A percentile compares a stretch with the other conserved stretches of the same genome.
Conservation (phyloP, 2,113 vertebrate species). For the Gallinago undulata region DNA sequence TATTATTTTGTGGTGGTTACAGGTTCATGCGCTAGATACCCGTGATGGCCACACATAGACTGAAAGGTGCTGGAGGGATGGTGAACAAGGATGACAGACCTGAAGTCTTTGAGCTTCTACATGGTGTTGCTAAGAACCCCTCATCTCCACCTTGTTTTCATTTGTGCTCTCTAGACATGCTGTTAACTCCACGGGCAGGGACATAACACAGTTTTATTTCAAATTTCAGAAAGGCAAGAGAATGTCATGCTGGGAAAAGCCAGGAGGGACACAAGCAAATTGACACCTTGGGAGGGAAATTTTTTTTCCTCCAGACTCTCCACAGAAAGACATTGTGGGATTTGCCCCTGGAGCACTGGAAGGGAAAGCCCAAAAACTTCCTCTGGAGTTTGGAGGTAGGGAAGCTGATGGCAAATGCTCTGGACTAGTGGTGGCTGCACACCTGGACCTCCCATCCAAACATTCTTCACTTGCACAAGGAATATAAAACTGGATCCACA, state of each 20-base stretch:
- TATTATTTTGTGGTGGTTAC: background rate
- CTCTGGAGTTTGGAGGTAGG: background rate
- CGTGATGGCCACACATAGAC: background rate
- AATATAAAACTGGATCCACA: background rate
- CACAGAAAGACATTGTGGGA: background rate
- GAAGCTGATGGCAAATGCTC: background rate
- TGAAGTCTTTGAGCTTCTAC: background rate
- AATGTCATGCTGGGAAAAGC: background rate
- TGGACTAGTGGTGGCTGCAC: background rate
- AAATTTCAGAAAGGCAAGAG: background rate
- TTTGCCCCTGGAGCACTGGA: background rate
- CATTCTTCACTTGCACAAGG: background rate
- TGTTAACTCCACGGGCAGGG: background rate
- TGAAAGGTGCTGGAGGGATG: background rate
- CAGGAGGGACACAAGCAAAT: background rate
- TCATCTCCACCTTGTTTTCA: background rate
- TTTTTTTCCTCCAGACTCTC: background rate
- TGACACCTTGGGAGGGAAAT: background rate
- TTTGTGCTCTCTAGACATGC: background rate
- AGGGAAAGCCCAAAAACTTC: background rate
- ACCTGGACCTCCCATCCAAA: background rate
- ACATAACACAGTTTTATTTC: background rate
- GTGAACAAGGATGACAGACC: rapidly evolving
- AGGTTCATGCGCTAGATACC: background rate
- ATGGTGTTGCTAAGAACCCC: background rate